A percentile compares a stretch with the other conserved stretches of the same genome.
phyloP scores from a whole-genome alignment of 2,113 vertebrate genomes.

The Promerops cafer region DNA sequence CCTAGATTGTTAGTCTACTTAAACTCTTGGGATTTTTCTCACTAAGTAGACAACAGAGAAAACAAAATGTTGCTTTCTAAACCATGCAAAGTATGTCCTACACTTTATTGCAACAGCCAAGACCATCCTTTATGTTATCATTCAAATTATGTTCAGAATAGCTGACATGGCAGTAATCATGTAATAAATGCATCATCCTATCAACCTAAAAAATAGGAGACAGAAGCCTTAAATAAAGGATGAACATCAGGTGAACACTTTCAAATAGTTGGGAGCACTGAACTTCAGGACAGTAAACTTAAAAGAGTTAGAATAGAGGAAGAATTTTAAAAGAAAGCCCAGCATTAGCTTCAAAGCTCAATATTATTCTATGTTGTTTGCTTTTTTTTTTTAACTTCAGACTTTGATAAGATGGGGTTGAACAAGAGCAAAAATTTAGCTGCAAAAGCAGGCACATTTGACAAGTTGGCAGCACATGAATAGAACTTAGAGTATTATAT shows the following conservation, averaged over 20 bases:
- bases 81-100: background rate
- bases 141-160: background rate
- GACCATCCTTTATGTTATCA: background rate
- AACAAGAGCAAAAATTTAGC: background rate
- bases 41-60: background rate
- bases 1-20: background rate
- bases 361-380: background rate
- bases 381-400: background rate
- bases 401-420: background rate
- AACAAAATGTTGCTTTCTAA: background rate
- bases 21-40: background rate
- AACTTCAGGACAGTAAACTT: background rate
- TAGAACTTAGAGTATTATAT: slow-evolving; percentile 25
- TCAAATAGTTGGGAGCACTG: background rate
- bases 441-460: background rate
- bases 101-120: background rate
- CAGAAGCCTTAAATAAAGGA: background rate
- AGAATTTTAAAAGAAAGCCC: background rate
- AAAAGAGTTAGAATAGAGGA: background rate
- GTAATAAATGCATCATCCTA: background rate
- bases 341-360: background rate
- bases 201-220: background rate
- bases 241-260: background rate
- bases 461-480: background rate
- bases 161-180: background rate